Evolutionary conservation across 2,113 vertebrate species (phyloP).

Genomic region (Leptobrachium leishanense): DNA sequence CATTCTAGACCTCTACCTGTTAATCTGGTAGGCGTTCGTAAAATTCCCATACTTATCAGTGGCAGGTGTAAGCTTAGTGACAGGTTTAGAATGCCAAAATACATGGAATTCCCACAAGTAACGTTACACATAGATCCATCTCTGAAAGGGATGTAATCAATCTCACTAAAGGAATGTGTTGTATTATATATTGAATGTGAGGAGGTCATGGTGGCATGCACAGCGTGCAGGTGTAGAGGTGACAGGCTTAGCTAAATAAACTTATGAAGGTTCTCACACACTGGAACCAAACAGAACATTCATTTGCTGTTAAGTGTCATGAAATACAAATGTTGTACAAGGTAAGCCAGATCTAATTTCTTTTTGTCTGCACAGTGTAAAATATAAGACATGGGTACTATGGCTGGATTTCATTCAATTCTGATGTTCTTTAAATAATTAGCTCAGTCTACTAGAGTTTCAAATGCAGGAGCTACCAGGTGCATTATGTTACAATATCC

Average conservation of each 20-base stretch:
- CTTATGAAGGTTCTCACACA: constrained; percentile 6
- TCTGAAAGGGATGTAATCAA: constrained; percentile 5
- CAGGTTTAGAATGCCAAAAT: not conserved
- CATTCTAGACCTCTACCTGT: constrained; percentile 13
- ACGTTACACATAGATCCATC: not conserved
- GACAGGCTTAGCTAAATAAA: not conserved
- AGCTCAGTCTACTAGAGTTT: too few relatives aligned
- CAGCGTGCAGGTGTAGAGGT: constrained; percentile 16
- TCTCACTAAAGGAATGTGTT: constrained; percentile 12
- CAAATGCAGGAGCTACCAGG: too few relatives aligned
- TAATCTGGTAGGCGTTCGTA: constrained; percentile 29
- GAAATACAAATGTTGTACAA: not conserved
- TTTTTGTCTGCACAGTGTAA: not conserved
- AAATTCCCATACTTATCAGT: constrained; percentile 5
- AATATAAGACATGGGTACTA: not conserved
- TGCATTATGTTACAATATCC: too few relatives aligned
- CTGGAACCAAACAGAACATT: constrained; percentile 2
- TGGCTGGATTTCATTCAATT: too few relatives aligned
- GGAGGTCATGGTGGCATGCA: constrained; percentile 2
- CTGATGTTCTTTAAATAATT: too few relatives aligned
- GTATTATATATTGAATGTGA: constrained; percentile 11
- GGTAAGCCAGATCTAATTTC: not conserved
- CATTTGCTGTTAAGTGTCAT: not conserved
- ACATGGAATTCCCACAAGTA: constrained; percentile 10
- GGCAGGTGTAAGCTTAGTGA: constrained; percentile 17